Percentiles rank a stretch among this genome's conserved stretches.
Evolutionary conservation across 2,797 vertebrate genomes (phyloP).

Genomic region (Scomberomorus guttatus): DNA sequence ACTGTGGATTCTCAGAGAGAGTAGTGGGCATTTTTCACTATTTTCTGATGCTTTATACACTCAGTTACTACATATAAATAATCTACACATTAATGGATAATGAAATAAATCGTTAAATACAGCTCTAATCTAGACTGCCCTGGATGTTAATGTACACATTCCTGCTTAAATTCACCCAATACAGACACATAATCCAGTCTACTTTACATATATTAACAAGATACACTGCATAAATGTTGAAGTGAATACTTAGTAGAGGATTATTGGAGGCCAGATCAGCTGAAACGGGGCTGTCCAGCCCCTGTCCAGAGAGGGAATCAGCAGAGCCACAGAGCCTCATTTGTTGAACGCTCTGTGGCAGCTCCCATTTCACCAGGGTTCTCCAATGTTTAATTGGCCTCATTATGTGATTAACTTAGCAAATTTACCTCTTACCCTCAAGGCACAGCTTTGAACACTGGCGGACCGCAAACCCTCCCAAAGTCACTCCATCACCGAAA

Average conservation of each 20-base stretch:
- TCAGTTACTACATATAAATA: constrained; percentile 10
- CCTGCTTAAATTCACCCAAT: constrained; percentile 23
- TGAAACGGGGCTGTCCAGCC: constrained; percentile 62
- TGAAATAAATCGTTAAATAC: neutral
- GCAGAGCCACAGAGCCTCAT: constrained; percentile 64
- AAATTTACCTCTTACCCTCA: constrained; percentile 85
- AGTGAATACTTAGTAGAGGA: constrained; percentile 53
- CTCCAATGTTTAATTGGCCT: constrained; percentile 86
- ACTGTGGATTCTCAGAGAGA: too few species aligned
- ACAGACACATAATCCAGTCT: constrained; percentile 35
- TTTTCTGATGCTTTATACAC: neutral
- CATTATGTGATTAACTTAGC: constrained; percentile 90
- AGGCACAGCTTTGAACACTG: constrained; percentile 79
- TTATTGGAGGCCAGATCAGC: constrained; percentile 39
- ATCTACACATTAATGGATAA: constrained; percentile 11
- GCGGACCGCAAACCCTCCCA: constrained; percentile 77
- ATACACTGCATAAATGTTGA: constrained; percentile 26
- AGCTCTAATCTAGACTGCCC: constrained; percentile 18
- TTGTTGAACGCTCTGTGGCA: constrained; percentile 79
- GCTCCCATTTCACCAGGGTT: constrained; percentile 84
- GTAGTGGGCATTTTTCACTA: neutral
- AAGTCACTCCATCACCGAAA: constrained; percentile 83
- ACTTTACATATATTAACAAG: constrained; percentile 36
- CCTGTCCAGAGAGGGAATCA: constrained; percentile 69
- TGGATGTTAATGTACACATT: constrained; percentile 42